Evolutionary conservation across 2,113 vertebrate genomes (phyloP), one percentile per base, ranked within the genome.

Genomic region (Stomatorhinus ivindoensis): DNA sequence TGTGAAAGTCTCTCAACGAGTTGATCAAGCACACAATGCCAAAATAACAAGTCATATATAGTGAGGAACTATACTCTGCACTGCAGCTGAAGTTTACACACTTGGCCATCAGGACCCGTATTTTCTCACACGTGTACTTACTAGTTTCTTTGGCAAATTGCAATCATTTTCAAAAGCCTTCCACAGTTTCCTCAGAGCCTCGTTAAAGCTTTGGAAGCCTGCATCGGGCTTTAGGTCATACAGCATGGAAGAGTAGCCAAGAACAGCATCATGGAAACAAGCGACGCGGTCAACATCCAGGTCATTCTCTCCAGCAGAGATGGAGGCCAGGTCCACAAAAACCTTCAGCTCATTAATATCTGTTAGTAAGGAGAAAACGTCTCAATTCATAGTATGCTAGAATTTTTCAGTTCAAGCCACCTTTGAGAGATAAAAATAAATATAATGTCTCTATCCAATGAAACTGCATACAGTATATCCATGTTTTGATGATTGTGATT

Each of bases 301-400:
- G 93, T 98, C 98, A 0, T 98, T 99, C 94, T 99, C 98, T 87
- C 98, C 98, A 2, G 98, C 98, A 11, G 97, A 99, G 92, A 99
- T 99, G 89, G 98, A 98, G 0, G 98, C 98, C 95, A 99, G 90
- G 93, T 99, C 98, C 76, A 99, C 97, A 87, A 99, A 99, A 9
- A 99, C 98, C 90, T 99, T 99, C 92, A 99, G 93, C 92, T 99
- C 98, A 4, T 97, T 97, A 50, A 97, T 96, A 92, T 97, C 98
- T 99, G 87, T 48, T 92, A 91, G 58, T 0, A 47, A 48, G 0
- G 86, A 86, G 50, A 73, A 89, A 11, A 87, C 13, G 73, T 48
- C 61, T 65, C 24, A 39, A 83, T 39, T 31, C 44, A 39, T 31
- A 27, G 35, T 21, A 53, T n/a, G 31, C 4, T 46, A 10, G 3